Conservation (phyloP, 2,797 vertebrate genomes). For the Amphiprion clarkii region DNA sequence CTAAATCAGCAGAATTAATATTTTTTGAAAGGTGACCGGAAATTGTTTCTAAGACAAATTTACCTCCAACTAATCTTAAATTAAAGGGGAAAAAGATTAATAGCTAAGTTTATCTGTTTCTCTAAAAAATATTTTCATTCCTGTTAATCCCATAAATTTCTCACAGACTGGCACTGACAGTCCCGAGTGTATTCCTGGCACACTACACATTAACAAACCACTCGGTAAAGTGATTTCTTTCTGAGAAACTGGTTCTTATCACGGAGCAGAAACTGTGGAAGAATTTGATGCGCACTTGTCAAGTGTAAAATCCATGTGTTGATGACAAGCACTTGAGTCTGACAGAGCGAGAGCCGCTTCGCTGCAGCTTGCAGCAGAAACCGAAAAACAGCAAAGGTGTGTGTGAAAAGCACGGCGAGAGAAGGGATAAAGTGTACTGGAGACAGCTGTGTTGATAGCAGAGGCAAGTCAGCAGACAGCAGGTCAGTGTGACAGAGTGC, state of each 20-base stretch:
- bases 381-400: constrained; percentile 51
- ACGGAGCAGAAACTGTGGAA: constrained; percentile 20
- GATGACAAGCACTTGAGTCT: constrained; percentile 44
- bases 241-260: constrained; percentile 47
- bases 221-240: constrained; percentile 25
- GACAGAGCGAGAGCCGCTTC: constrained; percentile 36
- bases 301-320: constrained; percentile 44
- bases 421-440: constrained; percentile 41
- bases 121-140: constrained; percentile 28
- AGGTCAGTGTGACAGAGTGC: constrained; percentile 50
- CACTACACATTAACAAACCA: constrained; percentile 16
- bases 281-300: constrained; percentile 38
- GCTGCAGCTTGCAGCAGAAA: constrained; percentile 19
- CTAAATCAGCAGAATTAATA: neutral
- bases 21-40: neutral
- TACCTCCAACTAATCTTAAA: neutral
- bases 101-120: neutral
- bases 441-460: constrained; percentile 58
- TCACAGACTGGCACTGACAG: constrained; percentile 18
- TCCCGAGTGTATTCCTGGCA: constrained; percentile 24
- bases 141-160: constrained; percentile 24
- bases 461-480: constrained; percentile 52
- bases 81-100: constrained; percentile 12
- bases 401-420: constrained; percentile 39
- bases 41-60: constrained; percentile 3